Evolutionary conservation across 2,888 invertebrate species (phyloP).

Genomic region (Cheilosia variabilis): DNA sequence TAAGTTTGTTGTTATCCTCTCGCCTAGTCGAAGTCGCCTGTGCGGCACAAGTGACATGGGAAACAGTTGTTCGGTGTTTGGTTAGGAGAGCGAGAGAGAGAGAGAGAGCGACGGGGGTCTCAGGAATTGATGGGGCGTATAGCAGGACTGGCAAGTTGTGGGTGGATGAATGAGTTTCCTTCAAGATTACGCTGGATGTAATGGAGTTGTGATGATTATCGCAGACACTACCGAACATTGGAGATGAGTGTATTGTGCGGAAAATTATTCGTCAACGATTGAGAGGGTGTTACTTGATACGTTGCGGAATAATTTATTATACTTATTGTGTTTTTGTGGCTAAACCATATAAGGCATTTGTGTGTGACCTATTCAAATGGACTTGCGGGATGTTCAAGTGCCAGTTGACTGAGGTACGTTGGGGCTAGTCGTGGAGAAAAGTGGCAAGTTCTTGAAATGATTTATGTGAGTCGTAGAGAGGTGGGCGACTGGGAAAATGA

Average conservation of each 20-base stretch:
- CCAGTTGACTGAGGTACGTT: no score
- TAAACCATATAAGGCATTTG: no score
- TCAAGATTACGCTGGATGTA: slow-evolving; percentile 39
- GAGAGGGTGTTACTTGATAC: slow-evolving; percentile 28
- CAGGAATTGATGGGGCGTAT: slow-evolving; percentile 57
- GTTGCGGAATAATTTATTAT: slow-evolving; percentile 32
- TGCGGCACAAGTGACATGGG: slow-evolving; percentile 34
- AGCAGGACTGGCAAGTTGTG: slow-evolving; percentile 12
- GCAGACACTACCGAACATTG: slow-evolving; percentile 57
- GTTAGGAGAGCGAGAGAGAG: not conserved
- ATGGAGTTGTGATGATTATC: slow-evolving; percentile 68
- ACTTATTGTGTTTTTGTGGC: no score
- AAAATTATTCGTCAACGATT: slow-evolving; percentile 57
- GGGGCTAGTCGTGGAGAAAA: no score
- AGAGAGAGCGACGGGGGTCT: slow-evolving; percentile 2
- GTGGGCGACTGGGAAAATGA: no score
- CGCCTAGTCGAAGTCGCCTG: slow-evolving; percentile 9
- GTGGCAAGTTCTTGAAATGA: no score
- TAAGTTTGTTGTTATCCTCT: slow-evolving; percentile 66
- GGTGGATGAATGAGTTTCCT: slow-evolving; percentile 15
- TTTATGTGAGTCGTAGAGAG: no score
- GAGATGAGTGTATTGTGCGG: slow-evolving; percentile 42
- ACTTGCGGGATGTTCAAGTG: no score
- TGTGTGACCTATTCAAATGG: no score
- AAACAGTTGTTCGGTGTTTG: slow-evolving; percentile 9